Base-by-base conservation (phyloP, 92 coral and sea anemone species). In the Palythoa grandiflora region DNA sequence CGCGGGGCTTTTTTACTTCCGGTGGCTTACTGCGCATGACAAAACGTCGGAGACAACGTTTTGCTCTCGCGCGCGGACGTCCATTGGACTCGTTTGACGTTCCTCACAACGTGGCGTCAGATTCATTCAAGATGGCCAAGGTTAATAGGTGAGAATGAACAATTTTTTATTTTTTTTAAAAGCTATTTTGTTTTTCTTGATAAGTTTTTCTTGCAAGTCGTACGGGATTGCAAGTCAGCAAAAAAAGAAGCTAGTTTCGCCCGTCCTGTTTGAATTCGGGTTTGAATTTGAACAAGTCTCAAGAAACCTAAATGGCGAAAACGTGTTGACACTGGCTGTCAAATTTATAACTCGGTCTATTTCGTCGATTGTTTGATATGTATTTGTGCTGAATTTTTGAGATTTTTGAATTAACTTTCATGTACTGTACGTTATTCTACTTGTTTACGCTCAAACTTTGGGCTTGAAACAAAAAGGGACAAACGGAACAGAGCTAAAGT, bases 51-150 rank as follows among this genome's bases (percentile, higher is more conserved):
- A 86, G 84, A n/a, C 76, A 73, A 39, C 84, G 44, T 37, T 86
- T 37, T 86, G 48, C 89, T 73, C 44, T 75, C 83, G 20, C 72
- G 52, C 89, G 87, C 87, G 87, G 87, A 66, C 76, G 87, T 83
- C 77, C 52, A 54, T 66, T 63, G 75, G 38, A n/a, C 60, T 75
- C 6, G 60, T 48, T 75, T 75, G 79, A 75, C 78, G 78, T 72
- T 72, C 50, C 19, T 9, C 78, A 73, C 48, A 73, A 71, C 75
- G 75, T 71, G 75, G 75, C 47, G 71, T 44, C 48, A 55, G 15
- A 16, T 55, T 55, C 63, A 55, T 55, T 55, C 75, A 70, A 21
- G 75, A 70, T 70, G 75, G 75, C 75, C 15, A 28, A 28, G 44
- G 75, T 13, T 21, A 70, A 35, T n/a, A 70, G 44, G 75, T 70